Base-by-base conservation (phyloP, 2,113 vertebrate species). In the Isurus oxyrinchus region DNA sequence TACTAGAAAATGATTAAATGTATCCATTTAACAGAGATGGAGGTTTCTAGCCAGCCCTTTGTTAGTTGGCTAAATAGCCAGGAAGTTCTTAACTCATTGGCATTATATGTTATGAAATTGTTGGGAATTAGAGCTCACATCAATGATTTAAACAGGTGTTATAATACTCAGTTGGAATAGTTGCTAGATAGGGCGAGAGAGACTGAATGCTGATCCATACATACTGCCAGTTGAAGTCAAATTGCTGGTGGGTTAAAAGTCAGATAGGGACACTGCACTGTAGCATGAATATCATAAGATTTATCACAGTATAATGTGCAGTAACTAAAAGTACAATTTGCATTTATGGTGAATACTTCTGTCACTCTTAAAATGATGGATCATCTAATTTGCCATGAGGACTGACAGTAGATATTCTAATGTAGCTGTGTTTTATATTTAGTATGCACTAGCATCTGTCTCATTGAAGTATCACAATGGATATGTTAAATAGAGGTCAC, bases 401-500 rank as follows among this genome's bases (percentile, higher is more conserved):
- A 61, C 16, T 61, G 14, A 93, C 90, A 40, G 55, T 57, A 93
- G 90, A 61, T 61, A 57, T 93, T 35, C 57, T 7, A n/a, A 93
- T 93, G 88, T 40, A 3, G 49, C 53, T 90, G 53, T 55, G 87
- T 91, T 31, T 91, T 79, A n/a, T n/a, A n/a, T 79, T 79, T 79
- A n/a, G 76, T n/a, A n/a, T 79, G 57, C 14, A n/a, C 90, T 55
- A n/a, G 90, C n/a, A 31, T 93, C 90, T 93, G 57, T 61, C 90
- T 59, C 87, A 90, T 27, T 59, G 31, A 11, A 53, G 27, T 59
- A 59, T 93, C 57, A 93, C 90, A 93, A 31, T 35, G n/a, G 57
- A 93, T 93, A 63, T 93, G 59, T 61, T 91, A 91, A 91, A 59
- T 59, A 91, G 31, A n/a, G 90, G 90, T 93, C 90, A 93, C 35